Conservation (phyloP, 2,888 invertebrate genomes). For the Cepaea hortensis region DNA sequence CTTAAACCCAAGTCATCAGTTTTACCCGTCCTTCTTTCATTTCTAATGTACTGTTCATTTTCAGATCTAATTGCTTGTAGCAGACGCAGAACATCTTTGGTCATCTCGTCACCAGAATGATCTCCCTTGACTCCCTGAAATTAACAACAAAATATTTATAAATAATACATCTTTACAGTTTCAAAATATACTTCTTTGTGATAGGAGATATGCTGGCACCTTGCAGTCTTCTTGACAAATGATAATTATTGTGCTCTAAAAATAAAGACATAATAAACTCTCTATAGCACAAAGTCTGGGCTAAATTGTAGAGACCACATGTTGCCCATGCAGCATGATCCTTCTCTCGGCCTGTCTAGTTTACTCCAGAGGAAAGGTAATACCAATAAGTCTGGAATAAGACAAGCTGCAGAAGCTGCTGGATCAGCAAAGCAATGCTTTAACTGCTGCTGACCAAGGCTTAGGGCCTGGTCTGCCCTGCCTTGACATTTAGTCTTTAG, state of each 20-base stretch:
- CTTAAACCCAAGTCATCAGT: constrained; percentile 48
- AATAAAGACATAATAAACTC: neutral
- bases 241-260: neutral
- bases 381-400: too few species aligned
- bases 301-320: too few species aligned
- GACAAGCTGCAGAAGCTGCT: too few species aligned
- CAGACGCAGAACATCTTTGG: constrained; percentile 37
- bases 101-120: constrained; percentile 24
- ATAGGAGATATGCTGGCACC: neutral
- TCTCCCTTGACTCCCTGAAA: constrained; percentile 34
- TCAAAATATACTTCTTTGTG: neutral
- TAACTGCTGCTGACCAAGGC: too few species aligned
- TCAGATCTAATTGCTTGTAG: constrained; percentile 28
- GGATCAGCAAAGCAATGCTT: too few species aligned
- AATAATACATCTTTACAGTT: neutral
- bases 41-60: constrained; percentile 39
- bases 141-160: neutral
- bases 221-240: too few species aligned
- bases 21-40: constrained; percentile 31
- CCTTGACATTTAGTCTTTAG: too few species aligned
- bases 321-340: too few species aligned
- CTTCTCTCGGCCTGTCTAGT: too few species aligned
- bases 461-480: too few species aligned
- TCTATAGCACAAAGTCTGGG: too few species aligned
- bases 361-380: too few species aligned